These are phyloP conservation scores for Rhopalosiphum maidis DNA, from an alignment of 1,140 invertebrate genomes.

Conservation along the genomic window DNA sequence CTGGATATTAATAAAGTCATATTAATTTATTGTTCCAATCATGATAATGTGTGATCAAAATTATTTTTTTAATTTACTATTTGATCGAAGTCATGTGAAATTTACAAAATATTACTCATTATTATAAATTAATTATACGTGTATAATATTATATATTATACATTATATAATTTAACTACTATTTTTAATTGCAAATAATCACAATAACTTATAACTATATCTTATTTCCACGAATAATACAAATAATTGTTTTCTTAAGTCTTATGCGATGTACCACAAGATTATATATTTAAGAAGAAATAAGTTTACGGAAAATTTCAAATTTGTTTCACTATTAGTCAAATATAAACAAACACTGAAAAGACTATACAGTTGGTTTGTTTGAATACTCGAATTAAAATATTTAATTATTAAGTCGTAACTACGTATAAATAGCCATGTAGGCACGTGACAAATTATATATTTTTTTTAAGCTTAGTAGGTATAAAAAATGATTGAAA, in stretches of 20 bases:
- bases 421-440: too few relatives aligned
- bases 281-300: not conserved
- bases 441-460: too few relatives aligned
- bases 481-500: too few relatives aligned
- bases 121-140: not conserved
- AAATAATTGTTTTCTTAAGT: not conserved
- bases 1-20: constrained; percentile 54
- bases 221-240: not conserved
- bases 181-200: not conserved
- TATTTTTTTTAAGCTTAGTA: too few relatives aligned
- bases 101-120: not conserved
- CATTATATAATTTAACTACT: not conserved
- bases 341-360: too few relatives aligned
- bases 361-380: too few relatives aligned
- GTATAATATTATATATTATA: not conserved
- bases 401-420: too few relatives aligned
- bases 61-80: not conserved
- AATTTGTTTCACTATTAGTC: too few relatives aligned
- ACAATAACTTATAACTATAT: not conserved
- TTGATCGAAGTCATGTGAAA: not conserved
- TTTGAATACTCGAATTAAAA: too few relatives aligned
- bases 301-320: too few relatives aligned
- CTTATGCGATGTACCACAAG: not conserved
- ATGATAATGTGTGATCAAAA: not conserved
- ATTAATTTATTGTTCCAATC: not conserved